Evolutionary conservation across 2,797 vertebrate genomes (phyloP), one percentile per base, ranked within the genome.

Genomic region (Danio tinwini): DNA sequence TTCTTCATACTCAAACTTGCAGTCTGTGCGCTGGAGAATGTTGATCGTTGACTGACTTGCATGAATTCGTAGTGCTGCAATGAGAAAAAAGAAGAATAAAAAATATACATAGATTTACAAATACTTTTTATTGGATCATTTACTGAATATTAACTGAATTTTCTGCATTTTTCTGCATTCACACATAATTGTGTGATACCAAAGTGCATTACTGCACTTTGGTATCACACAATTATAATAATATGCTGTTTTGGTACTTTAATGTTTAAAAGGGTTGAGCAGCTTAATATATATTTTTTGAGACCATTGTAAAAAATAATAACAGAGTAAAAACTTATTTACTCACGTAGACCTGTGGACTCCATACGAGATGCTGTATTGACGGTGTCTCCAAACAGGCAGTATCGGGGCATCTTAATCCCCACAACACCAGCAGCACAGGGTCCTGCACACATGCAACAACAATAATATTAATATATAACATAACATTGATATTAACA

Each of bases 391-490:
- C 97, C 98, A 88, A 99, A 99, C 49, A 99, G 92, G 87, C 98
- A 99, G 75, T 99, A 99, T 81, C 98, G 96, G 82, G 98, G 98
- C 98, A 99, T 99, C 91, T 99, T 99, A 84, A 97, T 93, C 42
- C 98, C 98, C 78, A 99, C 97, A 0, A 99, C 96, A 56, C 97
- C 98, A 2, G 98, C 97, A 0, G 98, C 97, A 90, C 98, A 99
- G 7, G 95, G 95, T 78, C 98, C 97, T 99, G 84, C 4, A 74
- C 44, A 64, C 16, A 82, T 45, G 83, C 1, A 82, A 56, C 1
- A 82, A 56, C 44, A 6, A 58, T 49, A 7, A 55, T 19, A 50
- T 17, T 21, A 29, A 29, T 29, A 29, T 29, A 29, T 29, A 29
- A 29, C 29, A 29, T 29, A 29, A 29, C 29, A 29, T 29, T 29